Base-by-base conservation (phyloP, 2,113 vertebrate species). In the Corythoichthys haematopterus region DNA sequence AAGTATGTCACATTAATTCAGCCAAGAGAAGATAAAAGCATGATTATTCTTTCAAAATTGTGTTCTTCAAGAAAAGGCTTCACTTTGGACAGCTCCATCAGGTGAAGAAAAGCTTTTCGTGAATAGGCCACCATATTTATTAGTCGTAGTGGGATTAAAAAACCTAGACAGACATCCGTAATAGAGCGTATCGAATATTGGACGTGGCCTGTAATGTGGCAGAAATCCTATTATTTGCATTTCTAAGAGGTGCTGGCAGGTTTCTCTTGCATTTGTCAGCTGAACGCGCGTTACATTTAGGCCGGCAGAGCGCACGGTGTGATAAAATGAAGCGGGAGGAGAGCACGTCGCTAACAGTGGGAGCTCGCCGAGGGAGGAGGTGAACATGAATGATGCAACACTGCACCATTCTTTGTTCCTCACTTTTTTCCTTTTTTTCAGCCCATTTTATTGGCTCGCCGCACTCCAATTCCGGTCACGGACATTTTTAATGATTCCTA, bases 311-410 rank as follows among this genome's bases (percentile, higher is more conserved):
- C 14, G 38, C 59, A 20, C 16, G 10, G 59, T 1, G 40, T 46
- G 43, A 62, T 46, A 6, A 62, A 62, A 62, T 15, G 20, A n/a
- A 62, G 60, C 60, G 8, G 43, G 60, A 46, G 60, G 43, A 13
- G 40, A 62, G 60, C 60, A 46, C 60, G n/a, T 7, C 20, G 60
- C 43, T 28, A 37, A 33, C 60, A 33, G 10, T 5, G 43, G 60
- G 60, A 62, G 33, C 60, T 77, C 76, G 76, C 79, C 76, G 52
- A 81, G 78, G 78, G 78, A 81, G 77, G 70, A 81, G 78, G 74
- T 71, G 71, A 66, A 79, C 72, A 83, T 84, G 82, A 84, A 86
- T 84, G 72, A 83, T 84, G 84, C 78, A 86, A 69, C 73, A 78
- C 60, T 46, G 60, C 60, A 62, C 40, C 60, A 33, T 62, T 62